Base-by-base conservation (phyloP, 2,797 vertebrate genomes). In the Psittacula derbiana region DNA sequence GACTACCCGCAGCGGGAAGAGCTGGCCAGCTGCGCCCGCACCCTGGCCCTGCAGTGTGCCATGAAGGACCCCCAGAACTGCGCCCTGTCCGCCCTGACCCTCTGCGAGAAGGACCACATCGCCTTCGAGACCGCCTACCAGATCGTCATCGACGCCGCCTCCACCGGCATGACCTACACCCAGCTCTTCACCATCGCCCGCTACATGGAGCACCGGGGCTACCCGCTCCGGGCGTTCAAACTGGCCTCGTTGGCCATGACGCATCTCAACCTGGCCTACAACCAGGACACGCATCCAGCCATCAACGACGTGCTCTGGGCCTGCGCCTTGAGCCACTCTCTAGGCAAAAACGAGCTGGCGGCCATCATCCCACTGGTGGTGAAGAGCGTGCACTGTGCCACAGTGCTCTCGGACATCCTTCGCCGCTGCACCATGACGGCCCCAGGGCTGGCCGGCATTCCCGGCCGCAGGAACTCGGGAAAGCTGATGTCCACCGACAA, bases 11-110 rank as follows among this genome's bases (percentile, higher is more conserved):
- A 99, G 97, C 98, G 99, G 5, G 99, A 99, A 97, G 99, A 99
- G 97, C 98, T 99, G 84, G 99, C 99, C 80, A 99, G 99, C 97
- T 99, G 99, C 1, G 99, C 99, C 11, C 97, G 99, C 79, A 99
- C 99, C 2, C 97, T 99, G 94, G 99, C 99, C 31, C 97, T 99
- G 87, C 99, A 99, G 96, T 99, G 99, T 25, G 99, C 99, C 96
- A 99, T 99, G 99, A 99, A 99, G 97, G 99, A 99, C 97, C 99
- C 99, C 0, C 99, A 99, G 97, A 99, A 99, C 98, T 99, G 99
- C 40, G 99, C 99, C 19, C 97, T 99, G 86, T 99, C 99, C 0
- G 99, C 99, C 17, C 98, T 99, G 74, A 99, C 99, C 27, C 99
- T 99, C 84, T 99, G 99, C 4, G 99, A 99, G 97, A 99, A 99